These are phyloP conservation scores for Pammene fasciana DNA, from an alignment of 2,888 invertebrate species.

Conservation along the genomic window DNA sequence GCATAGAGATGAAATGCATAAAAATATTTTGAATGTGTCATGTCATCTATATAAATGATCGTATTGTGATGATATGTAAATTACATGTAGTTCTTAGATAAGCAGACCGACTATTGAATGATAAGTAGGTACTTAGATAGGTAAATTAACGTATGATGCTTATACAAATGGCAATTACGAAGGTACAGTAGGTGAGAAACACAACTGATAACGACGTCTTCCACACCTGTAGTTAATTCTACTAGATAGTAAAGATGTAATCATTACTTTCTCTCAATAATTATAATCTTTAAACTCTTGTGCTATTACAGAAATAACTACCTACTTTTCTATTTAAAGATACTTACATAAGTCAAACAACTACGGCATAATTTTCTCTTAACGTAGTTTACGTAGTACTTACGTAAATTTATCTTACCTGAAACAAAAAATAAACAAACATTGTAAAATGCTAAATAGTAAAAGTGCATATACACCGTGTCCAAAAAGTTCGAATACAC, in stretches of 20 bases:
- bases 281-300: neutral
- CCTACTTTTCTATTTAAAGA: neutral
- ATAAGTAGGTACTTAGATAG: neutral
- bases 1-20: slow-evolving; percentile 39
- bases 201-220: neutral
- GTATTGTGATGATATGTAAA: slow-evolving; percentile 10
- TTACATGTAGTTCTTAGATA: neutral
- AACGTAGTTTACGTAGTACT: neutral
- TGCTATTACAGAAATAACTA: neutral
- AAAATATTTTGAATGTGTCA: slow-evolving; percentile 44
- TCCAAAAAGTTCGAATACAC: no score
- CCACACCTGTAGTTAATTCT: neutral
- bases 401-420: slow-evolving; percentile 45
- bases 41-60: slow-evolving; percentile 41
- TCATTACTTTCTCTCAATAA: slow-evolving; percentile 10
- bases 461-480: neutral
- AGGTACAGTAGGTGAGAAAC: no score
- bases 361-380: neutral
- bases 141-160: no score
- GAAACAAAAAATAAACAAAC: slow-evolving; percentile 45
- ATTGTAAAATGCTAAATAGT: slow-evolving; percentile 5
- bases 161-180: no score
- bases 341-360: neutral
- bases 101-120: neutral
- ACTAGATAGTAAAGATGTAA: neutral